phyloP scores from a whole-genome alignment of 2,113 vertebrate species.

The Argyrosomus japonicus region DNA sequence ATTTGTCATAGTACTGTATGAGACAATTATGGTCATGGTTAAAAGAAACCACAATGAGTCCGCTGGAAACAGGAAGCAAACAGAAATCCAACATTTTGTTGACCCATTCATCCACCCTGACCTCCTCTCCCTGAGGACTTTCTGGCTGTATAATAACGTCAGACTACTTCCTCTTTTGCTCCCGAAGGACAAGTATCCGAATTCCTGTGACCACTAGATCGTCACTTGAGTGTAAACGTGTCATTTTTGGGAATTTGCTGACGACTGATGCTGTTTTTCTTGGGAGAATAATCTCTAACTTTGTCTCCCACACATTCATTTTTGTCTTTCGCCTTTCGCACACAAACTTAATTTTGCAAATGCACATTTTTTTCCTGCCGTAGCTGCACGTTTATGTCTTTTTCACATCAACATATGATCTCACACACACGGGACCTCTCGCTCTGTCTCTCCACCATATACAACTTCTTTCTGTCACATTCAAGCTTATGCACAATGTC shows the following conservation, averaged over 20 bases:
- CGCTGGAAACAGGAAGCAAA: background rate
- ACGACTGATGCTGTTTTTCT: background rate
- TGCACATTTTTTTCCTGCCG: background rate
- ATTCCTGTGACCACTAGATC: background rate
- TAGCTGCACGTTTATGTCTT: no score
- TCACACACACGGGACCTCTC: background rate
- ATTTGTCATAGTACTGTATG: background rate
- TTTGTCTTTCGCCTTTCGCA: background rate
- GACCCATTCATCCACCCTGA: background rate
- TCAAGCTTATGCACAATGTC: background rate
- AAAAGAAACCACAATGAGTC: background rate
- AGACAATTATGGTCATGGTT: background rate
- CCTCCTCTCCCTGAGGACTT: background rate
- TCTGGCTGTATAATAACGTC: background rate
- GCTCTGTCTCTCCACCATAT: background rate
- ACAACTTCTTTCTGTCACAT: constrained; percentile 22
- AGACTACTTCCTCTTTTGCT: background rate
- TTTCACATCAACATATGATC: no score
- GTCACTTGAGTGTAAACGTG: background rate
- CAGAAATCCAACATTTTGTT: background rate
- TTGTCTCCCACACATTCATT: background rate
- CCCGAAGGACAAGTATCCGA: background rate
- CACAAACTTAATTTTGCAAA: background rate
- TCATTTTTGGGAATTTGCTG: background rate
- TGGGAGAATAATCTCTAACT: background rate